Base-by-base conservation (phyloP, 2,113 vertebrate genomes). In the Nannobrachium achirus region DNA sequence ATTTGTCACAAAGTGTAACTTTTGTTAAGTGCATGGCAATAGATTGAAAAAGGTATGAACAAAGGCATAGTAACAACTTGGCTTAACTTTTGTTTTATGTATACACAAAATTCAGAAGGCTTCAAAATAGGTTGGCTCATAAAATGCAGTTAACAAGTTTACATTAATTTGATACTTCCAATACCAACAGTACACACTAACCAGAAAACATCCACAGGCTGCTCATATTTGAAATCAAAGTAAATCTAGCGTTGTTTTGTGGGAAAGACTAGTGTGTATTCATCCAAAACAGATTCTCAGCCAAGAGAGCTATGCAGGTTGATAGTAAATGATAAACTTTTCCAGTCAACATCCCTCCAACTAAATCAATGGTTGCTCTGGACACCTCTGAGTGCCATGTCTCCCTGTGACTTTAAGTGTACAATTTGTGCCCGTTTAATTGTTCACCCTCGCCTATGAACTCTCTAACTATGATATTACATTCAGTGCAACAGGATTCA, bases 311-410 rank as follows among this genome's bases (percentile, higher is more conserved):
- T 65, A 57, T 13, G 44, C 61, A 66, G 68, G 52, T 84, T 77
- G 71, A 79, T 82, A 20, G 86, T 89, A 82, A 89, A 90, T 90
- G 78, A 91, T 89, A 81, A 88, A 91, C 88, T 91, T 89, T 87
- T 82, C 62, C 55, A 78, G 73, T 66, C 69, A 79, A 53, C 67
- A 69, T 80, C 79, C 25, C 11, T 79, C 57, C 65, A 78, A 71
- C 68, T 87, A 62, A 88, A 91, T 84, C 85, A 89, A 85, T 84
- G 86, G 86, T 88, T 82, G 58, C 88, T 85, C 60, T 69, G 84
- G 89, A 89, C 67, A 88, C 82, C 48, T 72, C 63, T 4, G 63
- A 84, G 85, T 83, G 79, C 76, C 75, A 73, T 73, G 64, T 69
- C 67, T 33, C 63, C 42, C 68, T 69, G 16, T 80, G 66, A 70